Percentiles rank a stretch among this genome's conserved stretches.
Conservation (phyloP, 35 echinoderm and acorn worm genomes). For the Nesometra sesokonis region DNA sequence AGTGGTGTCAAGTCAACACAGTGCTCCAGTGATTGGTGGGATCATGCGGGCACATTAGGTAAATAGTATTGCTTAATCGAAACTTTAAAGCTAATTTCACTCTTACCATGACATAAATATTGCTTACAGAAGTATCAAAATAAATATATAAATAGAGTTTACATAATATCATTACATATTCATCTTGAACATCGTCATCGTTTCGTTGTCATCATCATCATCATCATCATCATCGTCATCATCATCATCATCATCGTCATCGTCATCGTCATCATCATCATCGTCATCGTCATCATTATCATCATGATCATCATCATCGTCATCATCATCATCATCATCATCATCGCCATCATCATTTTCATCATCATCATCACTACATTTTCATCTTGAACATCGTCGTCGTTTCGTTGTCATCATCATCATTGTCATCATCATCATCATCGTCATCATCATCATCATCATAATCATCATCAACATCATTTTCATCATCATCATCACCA, state of each 20-base stretch:
- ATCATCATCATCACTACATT: background rate
- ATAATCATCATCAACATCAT: background rate
- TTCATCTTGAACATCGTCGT: no score
- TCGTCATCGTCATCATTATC: background rate
- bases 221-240: background rate
- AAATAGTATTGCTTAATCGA: conserved; percentile 27
- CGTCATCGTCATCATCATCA: background rate
- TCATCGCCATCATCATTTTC: background rate
- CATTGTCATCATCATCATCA: background rate
- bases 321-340: background rate
- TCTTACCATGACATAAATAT: no score
- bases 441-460: background rate
- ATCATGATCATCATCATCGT: background rate
- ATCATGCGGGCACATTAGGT: conserved; percentile 96
- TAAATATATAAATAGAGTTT: no score
- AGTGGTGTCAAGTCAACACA: conserved; percentile 72
- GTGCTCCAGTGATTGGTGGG: conserved; percentile 94
- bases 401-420: background rate
- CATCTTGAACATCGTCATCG: background rate
- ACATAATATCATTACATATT: background rate
- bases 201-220: background rate
- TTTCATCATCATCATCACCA: background rate
- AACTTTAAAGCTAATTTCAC: no score
- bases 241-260: background rate
- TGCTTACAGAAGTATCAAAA: no score